phyloP scores from a whole-genome alignment of 2,113 vertebrate genomes.

The Eurystomus gularis region DNA sequence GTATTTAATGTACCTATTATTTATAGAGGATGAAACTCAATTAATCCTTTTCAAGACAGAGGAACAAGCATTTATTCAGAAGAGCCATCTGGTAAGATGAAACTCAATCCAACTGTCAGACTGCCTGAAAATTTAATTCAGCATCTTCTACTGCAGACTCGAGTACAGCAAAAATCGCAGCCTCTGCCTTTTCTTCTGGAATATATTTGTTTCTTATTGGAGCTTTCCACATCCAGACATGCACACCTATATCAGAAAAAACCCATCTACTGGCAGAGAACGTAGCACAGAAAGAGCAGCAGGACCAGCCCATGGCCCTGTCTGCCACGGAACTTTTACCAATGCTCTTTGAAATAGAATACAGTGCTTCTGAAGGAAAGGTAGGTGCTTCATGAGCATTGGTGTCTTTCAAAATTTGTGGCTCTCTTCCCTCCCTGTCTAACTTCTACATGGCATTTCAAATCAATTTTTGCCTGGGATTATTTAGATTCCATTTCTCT shows the following conservation, averaged over 20 bases:
- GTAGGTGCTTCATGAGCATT: fast-evolving
- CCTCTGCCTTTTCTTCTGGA: background rate
- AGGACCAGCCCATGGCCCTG: background rate
- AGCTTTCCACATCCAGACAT: background rate
- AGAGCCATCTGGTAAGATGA: background rate
- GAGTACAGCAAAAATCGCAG: background rate
- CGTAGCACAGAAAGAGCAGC: background rate
- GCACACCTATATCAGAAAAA: background rate
- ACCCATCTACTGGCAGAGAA: background rate
- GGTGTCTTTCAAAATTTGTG: background rate
- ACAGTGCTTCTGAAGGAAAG: background rate
- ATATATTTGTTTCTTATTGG: background rate
- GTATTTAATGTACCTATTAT: background rate
- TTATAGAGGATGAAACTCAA: background rate
- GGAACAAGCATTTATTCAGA: background rate
- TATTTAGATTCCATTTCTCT: background rate
- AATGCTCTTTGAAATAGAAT: background rate
- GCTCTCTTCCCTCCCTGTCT: background rate
- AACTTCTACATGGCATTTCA: background rate
- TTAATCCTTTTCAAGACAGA: background rate
- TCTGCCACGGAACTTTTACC: background rate
- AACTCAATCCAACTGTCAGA: background rate
- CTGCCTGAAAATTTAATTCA: background rate
- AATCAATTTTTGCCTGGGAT: background rate
- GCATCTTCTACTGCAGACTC: background rate